These are phyloP conservation scores for Stictocephala bisonia DNA, from an alignment of 2,888 invertebrate species.

Conservation along the genomic window DNA sequence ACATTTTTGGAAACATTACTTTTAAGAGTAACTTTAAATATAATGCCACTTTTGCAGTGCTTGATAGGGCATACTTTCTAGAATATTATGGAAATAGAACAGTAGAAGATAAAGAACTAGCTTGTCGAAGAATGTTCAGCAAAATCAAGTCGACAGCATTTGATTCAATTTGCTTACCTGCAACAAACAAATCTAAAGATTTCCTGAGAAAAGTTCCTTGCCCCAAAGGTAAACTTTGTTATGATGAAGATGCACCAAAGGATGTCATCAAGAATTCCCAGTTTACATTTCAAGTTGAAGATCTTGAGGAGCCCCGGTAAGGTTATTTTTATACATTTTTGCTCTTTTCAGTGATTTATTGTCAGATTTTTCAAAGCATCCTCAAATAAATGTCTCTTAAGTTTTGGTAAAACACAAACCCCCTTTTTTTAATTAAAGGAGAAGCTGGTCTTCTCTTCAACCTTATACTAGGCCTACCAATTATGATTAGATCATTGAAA, in stretches of 20 bases:
- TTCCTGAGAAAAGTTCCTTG: constrained; percentile 90
- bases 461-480: neutral
- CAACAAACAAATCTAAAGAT: constrained; percentile 76
- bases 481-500: neutral
- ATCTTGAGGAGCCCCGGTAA: constrained; percentile 89
- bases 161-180: constrained; percentile 83
- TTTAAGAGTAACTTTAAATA: constrained; percentile 73
- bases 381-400: too few species aligned
- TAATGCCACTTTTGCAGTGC: constrained; percentile 86
- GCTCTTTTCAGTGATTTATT: constrained; percentile 26
- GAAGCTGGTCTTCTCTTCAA: too few species aligned
- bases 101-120: constrained; percentile 73
- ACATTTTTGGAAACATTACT: constrained; percentile 96
- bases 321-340: neutral
- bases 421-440: too few species aligned
- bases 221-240: constrained; percentile 77
- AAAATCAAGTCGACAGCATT: constrained; percentile 85
- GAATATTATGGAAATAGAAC: constrained; percentile 88
- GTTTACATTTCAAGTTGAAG: constrained; percentile 93
- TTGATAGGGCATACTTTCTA: constrained; percentile 89
- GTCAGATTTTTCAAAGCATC: too few species aligned
- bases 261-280: constrained; percentile 90
- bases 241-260: constrained; percentile 86
- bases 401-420: neutral
- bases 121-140: constrained; percentile 89